Evolutionary conservation across 1,140 invertebrate species (phyloP), one percentile per base, ranked within the genome.

Genomic region (Geopemphigus sp.): DNA sequence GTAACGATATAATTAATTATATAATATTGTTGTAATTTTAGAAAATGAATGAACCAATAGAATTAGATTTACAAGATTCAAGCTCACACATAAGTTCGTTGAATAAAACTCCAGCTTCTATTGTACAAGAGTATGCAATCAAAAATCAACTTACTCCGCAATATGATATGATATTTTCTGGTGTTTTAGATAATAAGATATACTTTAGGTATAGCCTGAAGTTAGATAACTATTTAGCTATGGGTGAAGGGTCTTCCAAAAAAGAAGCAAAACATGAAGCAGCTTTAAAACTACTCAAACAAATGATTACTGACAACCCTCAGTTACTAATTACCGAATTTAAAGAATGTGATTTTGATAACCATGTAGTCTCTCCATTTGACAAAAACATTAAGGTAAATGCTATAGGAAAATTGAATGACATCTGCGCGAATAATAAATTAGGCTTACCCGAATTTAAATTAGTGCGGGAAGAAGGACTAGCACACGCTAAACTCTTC

Each of bases 251-350:
- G 24, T 87, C 90, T 81, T 90, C 89, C 82, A 91, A 91, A 84
- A 91, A 92, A 85, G 90, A 90, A 85, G 90, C 91, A 0, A 92
- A 92, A 83, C 91, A 92, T 83, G 86, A 87, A 81, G 90, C 90
- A 66, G 91, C 91, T 3, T 87, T 87, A 82, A 86, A 86, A 59
- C 86, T 90, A 81, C 82, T 91, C 11, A 87, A 88, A 82, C 84
- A 84, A 47, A 85, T 83, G 57, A 50, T 70, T 14, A 50, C 61
- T 2, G 73, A 59, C 15, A 76, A 59, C 5, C 73, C 73, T 1
- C 12, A 61, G n/a, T 76, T 61, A 61, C 24, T 64, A 19, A 15
- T 50, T 8, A 66, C 66, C 56, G 74, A 64, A n/a, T 29, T 72
- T 59, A 81, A 78, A 45, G 24, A 82, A 12, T 29, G 26, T 29